A percentile compares a stretch with the other conserved stretches of the same genome.
Evolutionary conservation across 1,140 invertebrate species (phyloP).

Genomic region (Tetranychus urticae): DNA sequence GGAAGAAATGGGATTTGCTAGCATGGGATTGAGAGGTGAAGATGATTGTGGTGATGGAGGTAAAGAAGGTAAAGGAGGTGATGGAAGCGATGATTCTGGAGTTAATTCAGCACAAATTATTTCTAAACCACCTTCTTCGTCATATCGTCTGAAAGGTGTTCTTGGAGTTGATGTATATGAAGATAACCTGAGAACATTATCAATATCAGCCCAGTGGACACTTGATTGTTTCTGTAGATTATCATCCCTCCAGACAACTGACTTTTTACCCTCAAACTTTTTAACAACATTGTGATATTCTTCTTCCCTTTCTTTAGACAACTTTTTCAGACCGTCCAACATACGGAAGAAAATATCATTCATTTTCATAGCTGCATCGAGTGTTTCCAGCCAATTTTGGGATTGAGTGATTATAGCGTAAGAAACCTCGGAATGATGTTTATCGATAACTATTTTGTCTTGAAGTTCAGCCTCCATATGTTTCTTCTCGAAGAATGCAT

Average conservation of each 20-base stretch:
- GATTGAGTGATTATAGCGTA: not conserved
- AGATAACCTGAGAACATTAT: not conserved
- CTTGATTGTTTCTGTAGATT: not conserved
- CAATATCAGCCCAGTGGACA: not conserved
- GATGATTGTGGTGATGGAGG: too few species aligned
- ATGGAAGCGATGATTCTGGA: not conserved
- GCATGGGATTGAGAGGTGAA: too few species aligned
- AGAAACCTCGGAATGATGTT: constrained; percentile 3
- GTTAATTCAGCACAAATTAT: not conserved
- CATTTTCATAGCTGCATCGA: constrained; percentile 1
- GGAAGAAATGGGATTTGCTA: too few species aligned
- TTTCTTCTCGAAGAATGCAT: constrained; percentile 2
- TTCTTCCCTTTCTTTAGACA: constrained; percentile 2
- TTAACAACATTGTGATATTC: not conserved
- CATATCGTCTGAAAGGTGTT: not conserved
- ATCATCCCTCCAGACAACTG: constrained; percentile 9
- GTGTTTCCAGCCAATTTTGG: not conserved
- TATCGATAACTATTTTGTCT: constrained; percentile 1
- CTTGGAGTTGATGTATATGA: not conserved
- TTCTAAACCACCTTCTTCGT: not conserved
- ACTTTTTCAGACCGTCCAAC: not conserved
- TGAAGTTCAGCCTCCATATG: not conserved
- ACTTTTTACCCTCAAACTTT: constrained; percentile 9
- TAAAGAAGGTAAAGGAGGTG: not conserved
- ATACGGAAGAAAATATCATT: not conserved